Percentiles rank a stretch among this genome's conserved stretches.
Evolutionary conservation across 2,888 invertebrate species (phyloP).

Genomic region (Macaria notata): DNA sequence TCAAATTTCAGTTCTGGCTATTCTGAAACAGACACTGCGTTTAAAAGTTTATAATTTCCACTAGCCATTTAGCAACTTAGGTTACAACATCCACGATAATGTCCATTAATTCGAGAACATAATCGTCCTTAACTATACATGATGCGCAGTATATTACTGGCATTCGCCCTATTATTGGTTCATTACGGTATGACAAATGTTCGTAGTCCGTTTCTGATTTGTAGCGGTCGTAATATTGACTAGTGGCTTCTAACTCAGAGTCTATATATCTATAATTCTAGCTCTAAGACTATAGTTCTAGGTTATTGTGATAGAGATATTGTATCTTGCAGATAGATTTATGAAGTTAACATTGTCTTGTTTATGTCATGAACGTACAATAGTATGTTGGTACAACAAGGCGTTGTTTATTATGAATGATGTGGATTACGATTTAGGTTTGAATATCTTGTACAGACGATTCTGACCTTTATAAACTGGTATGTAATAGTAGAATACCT

Average conservation of each 20-base stretch:
- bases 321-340: not conserved
- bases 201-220: conserved; percentile 58
- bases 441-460: no score
- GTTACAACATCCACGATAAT: conserved; percentile 6
- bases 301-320: no score
- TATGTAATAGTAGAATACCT: no score
- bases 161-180: conserved; percentile 35
- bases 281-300: not conserved
- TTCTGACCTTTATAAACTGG: no score
- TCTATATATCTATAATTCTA: not conserved
- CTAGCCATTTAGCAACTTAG: not conserved
- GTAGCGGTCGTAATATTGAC: conserved; percentile 52
- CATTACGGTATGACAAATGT: conserved; percentile 55
- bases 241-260: conserved; percentile 38
- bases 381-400: no score
- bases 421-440: no score
- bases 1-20: no score
- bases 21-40: no score
- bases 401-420: no score
- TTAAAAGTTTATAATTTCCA: no score
- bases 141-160: conserved; percentile 12
- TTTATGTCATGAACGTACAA: not conserved
- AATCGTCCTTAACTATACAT: conserved; percentile 12
- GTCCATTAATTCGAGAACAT: conserved; percentile 15
- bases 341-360: not conserved